These are phyloP conservation scores for Chironomus striatipennis DNA, from an alignment of 1,140 invertebrate genomes.

Conservation along the genomic window DNA sequence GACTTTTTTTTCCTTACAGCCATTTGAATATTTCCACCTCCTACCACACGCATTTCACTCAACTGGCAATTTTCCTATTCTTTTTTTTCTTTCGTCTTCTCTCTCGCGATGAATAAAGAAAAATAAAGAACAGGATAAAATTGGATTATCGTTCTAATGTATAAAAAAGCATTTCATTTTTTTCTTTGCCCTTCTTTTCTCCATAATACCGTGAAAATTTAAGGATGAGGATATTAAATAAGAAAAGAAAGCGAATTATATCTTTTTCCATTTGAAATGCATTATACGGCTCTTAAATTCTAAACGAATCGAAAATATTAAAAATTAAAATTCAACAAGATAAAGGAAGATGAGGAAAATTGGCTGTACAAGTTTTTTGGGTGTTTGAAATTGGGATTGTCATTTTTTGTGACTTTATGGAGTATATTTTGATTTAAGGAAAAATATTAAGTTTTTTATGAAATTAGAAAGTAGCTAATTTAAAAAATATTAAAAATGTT, in stretches of 20 bases:
- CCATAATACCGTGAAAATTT: background rate
- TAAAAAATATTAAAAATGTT: no score
- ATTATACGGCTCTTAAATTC: conserved; percentile 23
- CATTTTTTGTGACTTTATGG: no score
- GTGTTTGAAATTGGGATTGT: no score
- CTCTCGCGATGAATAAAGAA: conserved; percentile 21
- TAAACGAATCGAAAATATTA: conserved; percentile 19
- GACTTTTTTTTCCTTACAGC: background rate
- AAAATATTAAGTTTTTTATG: no score
- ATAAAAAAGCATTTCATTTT: conserved; percentile 19
- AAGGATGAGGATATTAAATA: conserved; percentile 17
- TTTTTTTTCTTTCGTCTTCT: background rate
- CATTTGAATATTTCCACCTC: background rate
- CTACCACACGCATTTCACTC: background rate
- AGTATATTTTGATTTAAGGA: no score
- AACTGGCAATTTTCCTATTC: background rate
- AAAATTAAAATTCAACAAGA: conserved; percentile 21
- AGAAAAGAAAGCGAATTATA: background rate
- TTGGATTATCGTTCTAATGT: conserved; percentile 21
- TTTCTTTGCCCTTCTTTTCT: background rate
- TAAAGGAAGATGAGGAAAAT: background rate
- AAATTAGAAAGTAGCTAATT: no score
- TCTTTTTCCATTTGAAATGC: conserved; percentile 22
- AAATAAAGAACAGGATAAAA: conserved; percentile 23
- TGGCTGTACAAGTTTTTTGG: no score